Evolutionary conservation across 2,888 invertebrate genomes (phyloP), one percentile per base, ranked within the genome.

Genomic region (Anthrax anthrax): DNA sequence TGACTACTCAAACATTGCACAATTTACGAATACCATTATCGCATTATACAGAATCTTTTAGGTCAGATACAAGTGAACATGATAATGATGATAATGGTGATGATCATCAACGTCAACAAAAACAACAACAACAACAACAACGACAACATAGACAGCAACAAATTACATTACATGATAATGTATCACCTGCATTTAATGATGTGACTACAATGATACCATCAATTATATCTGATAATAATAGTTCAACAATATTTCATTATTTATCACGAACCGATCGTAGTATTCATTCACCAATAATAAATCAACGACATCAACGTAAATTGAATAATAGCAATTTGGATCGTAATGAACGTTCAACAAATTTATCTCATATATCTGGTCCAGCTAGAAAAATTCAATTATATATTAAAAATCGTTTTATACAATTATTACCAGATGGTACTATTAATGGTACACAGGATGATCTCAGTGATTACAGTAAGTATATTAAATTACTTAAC

Each of bases 351-450:
- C 80, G 86, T 63, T 82, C 82, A 62, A 82, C 85, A 60, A 83
- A 83, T 72, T 74, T 85, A 63, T 83, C 84, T 62, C 83, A 84
- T 71, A 79, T 84, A 65, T 81, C 82, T 58, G 84, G 85, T 65
- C 78, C 82, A 50, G 77, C 80, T 54, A 75, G 85, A 59, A 84
- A 83, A 64, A 84, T 87, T 62, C 83, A 83, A 72, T 77, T 88
- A 76, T 84, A 80, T 73, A 80, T 88, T 70, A 85, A 82, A 72
- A 82, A 86, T 72, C 77, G 81, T 58, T 81, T 83, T 67, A 76
- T 88, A 56, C 87, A 87, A 72, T 74, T 88, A 60, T 71, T 84
- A 70, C 83, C 84, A 57, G 85, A 86, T 72, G 87, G 87, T 67
- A 81, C 81, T 59, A 84, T 88, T 70, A 85, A 84, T 73, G 86